Conservation (phyloP, 2,888 invertebrate species). For the Drosophila histrio region DNA sequence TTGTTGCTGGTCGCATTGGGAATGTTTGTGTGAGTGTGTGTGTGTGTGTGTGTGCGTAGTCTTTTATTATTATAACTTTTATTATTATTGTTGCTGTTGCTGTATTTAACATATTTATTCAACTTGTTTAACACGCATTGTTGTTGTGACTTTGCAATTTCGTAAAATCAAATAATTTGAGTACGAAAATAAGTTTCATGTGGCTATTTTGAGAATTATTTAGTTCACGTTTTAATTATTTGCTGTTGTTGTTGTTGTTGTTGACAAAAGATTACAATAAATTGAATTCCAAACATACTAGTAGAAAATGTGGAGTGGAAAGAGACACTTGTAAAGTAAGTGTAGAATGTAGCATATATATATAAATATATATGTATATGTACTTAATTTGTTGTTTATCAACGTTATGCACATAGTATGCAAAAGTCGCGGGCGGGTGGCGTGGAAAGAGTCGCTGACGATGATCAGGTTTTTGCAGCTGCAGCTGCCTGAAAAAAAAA, state of each 20-base stretch:
- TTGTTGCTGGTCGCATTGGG: slow-evolving; percentile 26
- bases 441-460: slow-evolving; percentile 36
- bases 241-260: slow-evolving; percentile 7
- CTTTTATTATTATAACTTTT: slow-evolving; percentile 38
- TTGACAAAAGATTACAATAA: slow-evolving; percentile 1
- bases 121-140: slow-evolving; percentile 5
- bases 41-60: slow-evolving; percentile 25
- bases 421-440: slow-evolving; percentile 46
- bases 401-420: slow-evolving; percentile 35
- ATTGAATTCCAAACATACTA: neutral
- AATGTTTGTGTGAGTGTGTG: slow-evolving; percentile 3
- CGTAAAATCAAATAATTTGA: slow-evolving; percentile 22
- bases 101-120: slow-evolving; percentile 15
- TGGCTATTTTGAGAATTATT: slow-evolving; percentile 52
- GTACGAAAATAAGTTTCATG: slow-evolving; percentile 51
- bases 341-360: neutral
- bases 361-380: neutral
- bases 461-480: slow-evolving; percentile 56
- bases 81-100: slow-evolving; percentile 18
- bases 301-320: slow-evolving; percentile 1
- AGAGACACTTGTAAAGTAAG: slow-evolving; percentile 34
- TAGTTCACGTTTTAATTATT: slow-evolving; percentile 32
- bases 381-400: slow-evolving; percentile 43
- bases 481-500: slow-evolving; percentile 28
- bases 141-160: slow-evolving; percentile 36